Evolutionary conservation across 2,113 vertebrate genomes (phyloP).

Genomic region (Sinocyclocheilus maitianheensis): DNA sequence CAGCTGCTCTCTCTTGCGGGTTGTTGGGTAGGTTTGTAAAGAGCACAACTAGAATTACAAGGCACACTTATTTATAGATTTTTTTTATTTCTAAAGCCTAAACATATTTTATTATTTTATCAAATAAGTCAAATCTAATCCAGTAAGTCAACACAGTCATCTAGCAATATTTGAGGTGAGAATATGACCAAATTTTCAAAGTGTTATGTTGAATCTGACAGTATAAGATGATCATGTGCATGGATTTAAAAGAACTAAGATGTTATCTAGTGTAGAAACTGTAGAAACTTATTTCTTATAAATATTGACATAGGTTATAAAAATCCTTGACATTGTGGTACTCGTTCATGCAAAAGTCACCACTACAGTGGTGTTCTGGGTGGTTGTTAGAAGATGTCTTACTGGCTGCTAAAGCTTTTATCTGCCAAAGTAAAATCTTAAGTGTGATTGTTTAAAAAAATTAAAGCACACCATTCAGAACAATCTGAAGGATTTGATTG

Average conservation of each 20-base stretch:
- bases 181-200: neutral
- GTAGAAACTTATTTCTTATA: neutral
- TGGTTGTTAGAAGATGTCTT: neutral
- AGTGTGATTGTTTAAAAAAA: no score
- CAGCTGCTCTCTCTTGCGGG: constrained; percentile 6
- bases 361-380: neutral
- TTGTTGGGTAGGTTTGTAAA: constrained; percentile 4
- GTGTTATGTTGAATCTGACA: neutral
- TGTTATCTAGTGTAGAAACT: neutral
- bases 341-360: neutral
- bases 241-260: no score
- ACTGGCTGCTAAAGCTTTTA: neutral
- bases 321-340: neutral
- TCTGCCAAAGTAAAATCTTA: no score
- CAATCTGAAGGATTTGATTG: no score
- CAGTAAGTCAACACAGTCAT: neutral
- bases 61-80: neutral
- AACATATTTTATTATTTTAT: neutral
- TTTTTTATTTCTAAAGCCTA: neutral
- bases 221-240: neutral
- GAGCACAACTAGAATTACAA: constrained; percentile 3
- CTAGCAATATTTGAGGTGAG: neutral
- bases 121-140: neutral
- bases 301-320: neutral
- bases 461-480: no score